Conservation (phyloP, 2,888 invertebrate genomes). For the Synanthedon vespiformis region DNA sequence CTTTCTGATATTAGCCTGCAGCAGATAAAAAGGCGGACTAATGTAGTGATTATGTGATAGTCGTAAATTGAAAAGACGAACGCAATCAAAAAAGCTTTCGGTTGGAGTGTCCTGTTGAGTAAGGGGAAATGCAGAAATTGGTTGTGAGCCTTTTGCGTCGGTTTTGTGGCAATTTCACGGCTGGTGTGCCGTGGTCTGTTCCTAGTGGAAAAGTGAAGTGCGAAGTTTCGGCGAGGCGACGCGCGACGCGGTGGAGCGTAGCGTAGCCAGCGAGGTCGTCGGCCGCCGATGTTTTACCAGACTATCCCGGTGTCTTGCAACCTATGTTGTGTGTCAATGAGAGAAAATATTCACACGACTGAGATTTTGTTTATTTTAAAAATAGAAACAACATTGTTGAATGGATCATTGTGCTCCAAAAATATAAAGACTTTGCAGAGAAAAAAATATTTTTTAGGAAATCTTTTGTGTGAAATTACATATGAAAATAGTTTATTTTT, state of each 20-base stretch:
- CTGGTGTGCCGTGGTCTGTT: slow-evolving; percentile 47
- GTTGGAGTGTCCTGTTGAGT: no score
- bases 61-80: no score
- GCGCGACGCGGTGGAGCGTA: slow-evolving; percentile 37
- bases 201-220: slow-evolving; percentile 65
- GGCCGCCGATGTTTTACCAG: slow-evolving; percentile 11
- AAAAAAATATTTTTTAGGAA: no score
- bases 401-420: not conserved
- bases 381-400: not conserved
- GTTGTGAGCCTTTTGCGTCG: slow-evolving; percentile 34
- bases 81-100: no score
- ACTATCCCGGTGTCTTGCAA: not conserved
- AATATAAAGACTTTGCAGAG: not conserved
- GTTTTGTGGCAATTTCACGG: slow-evolving; percentile 65
- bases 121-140: not conserved
- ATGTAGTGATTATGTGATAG: no score
- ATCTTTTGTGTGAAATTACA: no score
- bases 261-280: slow-evolving; percentile 16
- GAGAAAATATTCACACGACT: not conserved
- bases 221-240: slow-evolving; percentile 62
- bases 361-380: not conserved
- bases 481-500: no score
- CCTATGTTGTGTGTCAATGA: not conserved
- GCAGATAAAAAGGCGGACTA: no score
- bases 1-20: no score